These are phyloP conservation scores for Limenitis camilla DNA, from an alignment of 2,888 invertebrate genomes.

Conservation along the genomic window DNA sequence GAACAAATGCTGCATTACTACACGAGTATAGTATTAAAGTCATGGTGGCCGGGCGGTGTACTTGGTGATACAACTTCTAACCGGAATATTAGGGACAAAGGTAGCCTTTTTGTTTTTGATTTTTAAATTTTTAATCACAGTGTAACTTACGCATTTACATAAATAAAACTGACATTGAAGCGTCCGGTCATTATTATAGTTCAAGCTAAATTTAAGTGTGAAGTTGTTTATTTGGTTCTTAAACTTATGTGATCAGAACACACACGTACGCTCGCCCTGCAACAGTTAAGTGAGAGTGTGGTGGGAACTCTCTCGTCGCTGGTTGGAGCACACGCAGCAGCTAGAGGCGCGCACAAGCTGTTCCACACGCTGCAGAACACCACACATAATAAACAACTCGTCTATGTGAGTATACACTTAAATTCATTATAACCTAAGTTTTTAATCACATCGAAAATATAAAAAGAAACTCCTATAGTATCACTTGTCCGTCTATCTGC, in stretches of 20 bases:
- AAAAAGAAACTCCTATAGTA: too few relatives aligned
- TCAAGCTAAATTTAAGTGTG: too few relatives aligned
- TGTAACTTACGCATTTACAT: too few relatives aligned
- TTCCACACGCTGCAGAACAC: conserved; percentile 90
- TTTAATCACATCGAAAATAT: too few relatives aligned
- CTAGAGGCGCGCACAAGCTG: conserved; percentile 87
- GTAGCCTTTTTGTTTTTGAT: conserved; percentile 28
- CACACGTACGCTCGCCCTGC: conserved; percentile 80
- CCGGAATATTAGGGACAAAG: conserved; percentile 62
- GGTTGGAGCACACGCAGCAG: conserved; percentile 89
- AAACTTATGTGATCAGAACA: conserved; percentile 53
- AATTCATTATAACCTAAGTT: too few relatives aligned
- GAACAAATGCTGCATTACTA: conserved; percentile 94
- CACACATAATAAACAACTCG: conserved; percentile 90
- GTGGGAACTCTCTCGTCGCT: conserved; percentile 87
- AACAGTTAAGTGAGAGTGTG: conserved; percentile 81
- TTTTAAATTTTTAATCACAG: not conserved
- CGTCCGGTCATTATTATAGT: too few relatives aligned
- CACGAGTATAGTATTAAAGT: conserved; percentile 85
- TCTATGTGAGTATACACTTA: conserved; percentile 81
- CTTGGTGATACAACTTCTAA: conserved; percentile 72
- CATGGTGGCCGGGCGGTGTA: conserved; percentile 93
- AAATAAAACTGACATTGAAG: too few relatives aligned
- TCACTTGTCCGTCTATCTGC: too few relatives aligned
- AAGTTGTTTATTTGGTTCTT: not conserved